Conservation (phyloP, 2,113 vertebrate species). For the Prietella phreatophila region DNA sequence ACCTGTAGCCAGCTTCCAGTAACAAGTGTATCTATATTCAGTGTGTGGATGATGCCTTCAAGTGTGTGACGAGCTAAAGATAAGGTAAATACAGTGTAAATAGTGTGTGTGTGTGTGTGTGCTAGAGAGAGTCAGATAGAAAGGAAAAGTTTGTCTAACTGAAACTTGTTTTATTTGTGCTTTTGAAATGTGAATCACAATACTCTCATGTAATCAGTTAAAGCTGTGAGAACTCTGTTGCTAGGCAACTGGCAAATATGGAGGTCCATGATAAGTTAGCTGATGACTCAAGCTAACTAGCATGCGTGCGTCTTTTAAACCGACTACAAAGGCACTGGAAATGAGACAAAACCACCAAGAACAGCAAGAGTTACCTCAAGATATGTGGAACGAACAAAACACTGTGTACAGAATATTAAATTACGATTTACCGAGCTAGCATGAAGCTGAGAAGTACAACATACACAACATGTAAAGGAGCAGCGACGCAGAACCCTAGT, state of each 20-base stretch:
- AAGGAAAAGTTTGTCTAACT: background rate
- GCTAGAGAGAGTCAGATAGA: background rate
- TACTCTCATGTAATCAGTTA: background rate
- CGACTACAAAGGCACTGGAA: background rate
- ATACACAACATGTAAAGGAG: background rate
- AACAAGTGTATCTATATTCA: background rate
- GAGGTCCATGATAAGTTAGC: background rate
- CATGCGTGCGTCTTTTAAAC: background rate
- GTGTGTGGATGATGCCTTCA: background rate
- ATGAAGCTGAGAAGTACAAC: background rate
- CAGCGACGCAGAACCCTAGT: no score
- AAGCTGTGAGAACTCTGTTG: background rate
- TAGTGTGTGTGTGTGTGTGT: background rate
- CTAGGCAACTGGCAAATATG: background rate
- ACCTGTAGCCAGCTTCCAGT: constrained; percentile 13
- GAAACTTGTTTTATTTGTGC: background rate
- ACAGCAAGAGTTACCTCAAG: background rate
- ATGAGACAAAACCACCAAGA: background rate
- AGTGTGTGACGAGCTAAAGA: constrained; percentile 1
- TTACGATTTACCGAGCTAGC: background rate
- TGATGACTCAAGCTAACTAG: background rate
- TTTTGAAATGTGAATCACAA: background rate
- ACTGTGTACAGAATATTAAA: background rate
- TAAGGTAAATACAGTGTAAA: background rate
- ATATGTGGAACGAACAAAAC: background rate